Conservation (phyloP, 2,113 vertebrate species). For the Megalops atlanticus region DNA sequence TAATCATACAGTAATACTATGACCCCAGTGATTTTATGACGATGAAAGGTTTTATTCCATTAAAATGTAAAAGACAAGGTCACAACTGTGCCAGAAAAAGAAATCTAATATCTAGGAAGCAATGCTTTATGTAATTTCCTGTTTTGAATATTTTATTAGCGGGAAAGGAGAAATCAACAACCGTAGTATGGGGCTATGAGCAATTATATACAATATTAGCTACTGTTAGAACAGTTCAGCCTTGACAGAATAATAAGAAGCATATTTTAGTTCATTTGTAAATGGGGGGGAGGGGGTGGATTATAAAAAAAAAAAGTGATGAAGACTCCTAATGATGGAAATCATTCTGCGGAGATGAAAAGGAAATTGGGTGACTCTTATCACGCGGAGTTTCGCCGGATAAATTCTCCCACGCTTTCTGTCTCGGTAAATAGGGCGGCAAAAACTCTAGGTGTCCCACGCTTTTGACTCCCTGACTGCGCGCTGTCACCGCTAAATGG, state of each 20-base stretch:
- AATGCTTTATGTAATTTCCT: background rate
- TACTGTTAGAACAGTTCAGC: background rate
- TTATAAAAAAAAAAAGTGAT: slow-evolving; percentile 25
- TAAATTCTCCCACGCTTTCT: slow-evolving; percentile 58
- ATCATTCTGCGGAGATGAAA: slow-evolving; percentile 51
- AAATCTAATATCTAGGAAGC: background rate
- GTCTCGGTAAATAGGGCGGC: slow-evolving; percentile 53
- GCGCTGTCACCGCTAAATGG: slow-evolving; percentile 60
- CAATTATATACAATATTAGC: slow-evolving; percentile 1
- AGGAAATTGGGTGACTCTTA: slow-evolving; percentile 69
- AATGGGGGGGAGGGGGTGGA: background rate
- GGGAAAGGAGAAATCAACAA: background rate
- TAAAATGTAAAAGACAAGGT: background rate
- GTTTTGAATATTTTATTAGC: background rate
- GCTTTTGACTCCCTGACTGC: slow-evolving; percentile 51
- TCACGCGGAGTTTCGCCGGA: slow-evolving; percentile 50
- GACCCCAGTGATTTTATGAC: background rate
- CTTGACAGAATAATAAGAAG: background rate
- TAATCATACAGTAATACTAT: background rate
- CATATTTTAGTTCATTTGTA: background rate
- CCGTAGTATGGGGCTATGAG: background rate
- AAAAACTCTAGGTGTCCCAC: slow-evolving; percentile 40
- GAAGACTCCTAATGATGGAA: slow-evolving; percentile 31
- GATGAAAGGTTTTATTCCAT: background rate
- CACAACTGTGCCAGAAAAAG: background rate